These are phyloP conservation scores for Calyptomena viridis DNA, from an alignment of 2,113 vertebrate genomes.

Conservation along the genomic window DNA sequence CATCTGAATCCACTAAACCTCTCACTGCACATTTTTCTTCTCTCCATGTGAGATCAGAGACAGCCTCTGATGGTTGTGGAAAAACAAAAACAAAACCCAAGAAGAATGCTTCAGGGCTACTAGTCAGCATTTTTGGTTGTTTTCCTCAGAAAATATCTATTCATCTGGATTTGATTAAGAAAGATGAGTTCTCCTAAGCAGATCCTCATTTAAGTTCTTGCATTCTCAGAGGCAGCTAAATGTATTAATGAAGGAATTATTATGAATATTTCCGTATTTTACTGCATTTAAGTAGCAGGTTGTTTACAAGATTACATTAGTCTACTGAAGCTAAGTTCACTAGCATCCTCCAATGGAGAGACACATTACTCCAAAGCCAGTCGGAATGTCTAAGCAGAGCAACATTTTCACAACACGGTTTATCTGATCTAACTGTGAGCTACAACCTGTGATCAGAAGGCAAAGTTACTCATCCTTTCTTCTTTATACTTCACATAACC, in stretches of 20 bases:
- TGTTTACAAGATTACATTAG: neutral
- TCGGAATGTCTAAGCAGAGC: neutral
- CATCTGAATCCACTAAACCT: constrained; percentile 17
- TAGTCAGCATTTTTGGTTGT: neutral
- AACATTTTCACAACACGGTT: neutral
- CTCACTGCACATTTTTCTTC: neutral
- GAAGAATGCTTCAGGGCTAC: neutral
- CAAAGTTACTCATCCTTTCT: neutral
- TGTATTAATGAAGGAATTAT: neutral
- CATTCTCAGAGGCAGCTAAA: neutral
- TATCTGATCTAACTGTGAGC: neutral
- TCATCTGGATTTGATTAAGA: neutral
- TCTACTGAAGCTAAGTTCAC: neutral
- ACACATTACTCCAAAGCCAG: neutral
- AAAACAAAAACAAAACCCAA: neutral
- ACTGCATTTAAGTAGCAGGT: neutral
- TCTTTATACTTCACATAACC: neutral
- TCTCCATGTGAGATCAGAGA: neutral
- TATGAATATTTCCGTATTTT: neutral
- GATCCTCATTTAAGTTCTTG: neutral
- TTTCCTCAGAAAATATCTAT: neutral
- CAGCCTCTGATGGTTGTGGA: neutral
- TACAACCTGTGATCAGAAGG: neutral
- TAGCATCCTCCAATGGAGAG: neutral
- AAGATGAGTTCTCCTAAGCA: neutral